These are phyloP conservation scores for Drosophila infuscata DNA, from an alignment of 2,888 invertebrate genomes.

Conservation along the genomic window DNA sequence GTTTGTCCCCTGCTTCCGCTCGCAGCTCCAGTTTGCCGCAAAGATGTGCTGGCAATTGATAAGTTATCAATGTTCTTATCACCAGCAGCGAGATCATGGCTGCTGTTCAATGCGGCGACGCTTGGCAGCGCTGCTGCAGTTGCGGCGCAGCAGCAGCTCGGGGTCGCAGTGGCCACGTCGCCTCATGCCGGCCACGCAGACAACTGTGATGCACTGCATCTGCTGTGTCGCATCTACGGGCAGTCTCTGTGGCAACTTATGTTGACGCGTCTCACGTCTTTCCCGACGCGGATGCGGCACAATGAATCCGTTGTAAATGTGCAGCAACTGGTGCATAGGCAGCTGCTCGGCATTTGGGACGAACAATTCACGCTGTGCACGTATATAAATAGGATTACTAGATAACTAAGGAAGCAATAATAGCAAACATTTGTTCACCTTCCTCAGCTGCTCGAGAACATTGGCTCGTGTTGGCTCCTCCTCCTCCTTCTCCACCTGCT, in stretches of 20 bases:
- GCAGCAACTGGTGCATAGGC: slow-evolving; percentile 28
- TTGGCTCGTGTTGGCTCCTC: slow-evolving; percentile 19
- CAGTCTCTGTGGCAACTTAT: background rate
- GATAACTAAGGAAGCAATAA: background rate
- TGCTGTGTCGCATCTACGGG: slow-evolving; percentile 30
- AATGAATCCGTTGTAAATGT: slow-evolving; percentile 50
- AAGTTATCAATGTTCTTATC: background rate
- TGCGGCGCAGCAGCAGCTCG: background rate
- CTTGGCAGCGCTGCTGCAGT: slow-evolving; percentile 5
- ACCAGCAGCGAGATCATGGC: slow-evolving; percentile 2
- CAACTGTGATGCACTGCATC: slow-evolving; percentile 36
- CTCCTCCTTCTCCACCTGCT: slow-evolving; percentile 11
- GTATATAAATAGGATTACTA: background rate
- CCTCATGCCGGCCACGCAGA: slow-evolving; percentile 37
- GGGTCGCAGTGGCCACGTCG: slow-evolving; percentile 32
- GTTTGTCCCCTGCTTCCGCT: background rate
- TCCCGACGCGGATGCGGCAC: slow-evolving; percentile 47
- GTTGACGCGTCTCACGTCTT: slow-evolving; percentile 33
- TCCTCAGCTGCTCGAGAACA: slow-evolving; percentile 28
- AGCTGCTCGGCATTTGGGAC: slow-evolving; percentile 34
- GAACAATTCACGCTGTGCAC: slow-evolving; percentile 42
- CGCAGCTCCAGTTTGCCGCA: background rate
- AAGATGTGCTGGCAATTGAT: slow-evolving; percentile 4
- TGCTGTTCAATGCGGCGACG: slow-evolving; percentile 16
- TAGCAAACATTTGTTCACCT: slow-evolving; percentile 8